Conservation (phyloP, 2,888 invertebrate species). For the Eurois occulta region DNA sequence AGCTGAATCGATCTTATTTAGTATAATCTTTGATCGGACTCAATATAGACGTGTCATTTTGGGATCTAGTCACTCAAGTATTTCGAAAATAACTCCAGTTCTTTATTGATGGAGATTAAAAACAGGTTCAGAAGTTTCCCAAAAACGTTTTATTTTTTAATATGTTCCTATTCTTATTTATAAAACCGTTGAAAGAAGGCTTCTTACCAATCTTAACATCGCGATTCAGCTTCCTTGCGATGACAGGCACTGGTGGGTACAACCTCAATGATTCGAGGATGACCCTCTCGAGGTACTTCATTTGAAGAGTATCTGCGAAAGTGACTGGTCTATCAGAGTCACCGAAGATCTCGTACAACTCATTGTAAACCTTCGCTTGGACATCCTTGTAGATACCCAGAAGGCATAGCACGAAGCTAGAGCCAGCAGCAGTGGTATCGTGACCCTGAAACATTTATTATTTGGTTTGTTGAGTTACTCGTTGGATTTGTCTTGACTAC, state of each 20-base stretch:
- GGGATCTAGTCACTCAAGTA: not conserved
- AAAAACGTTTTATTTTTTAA: too few species aligned
- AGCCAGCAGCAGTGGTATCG: conserved; percentile 92
- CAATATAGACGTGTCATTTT: not conserved
- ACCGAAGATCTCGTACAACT: conserved; percentile 94
- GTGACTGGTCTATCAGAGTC: conserved; percentile 94
- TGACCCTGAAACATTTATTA: conserved; percentile 79
- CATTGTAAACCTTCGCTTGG: conserved; percentile 94
- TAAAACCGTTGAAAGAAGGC: too few species aligned
- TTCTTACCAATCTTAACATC: conserved; percentile 92
- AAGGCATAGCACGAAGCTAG: conserved; percentile 96
- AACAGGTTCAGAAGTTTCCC: not conserved
- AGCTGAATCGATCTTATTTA: not conserved
- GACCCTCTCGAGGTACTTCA: conserved; percentile 95
- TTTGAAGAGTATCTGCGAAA: conserved; percentile 94
- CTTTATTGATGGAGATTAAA: not conserved
- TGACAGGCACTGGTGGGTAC: conserved; percentile 95
- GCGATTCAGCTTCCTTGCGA: conserved; percentile 93
- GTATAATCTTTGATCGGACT: not conserved
- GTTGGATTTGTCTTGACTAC: not conserved
- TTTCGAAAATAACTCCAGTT: not conserved
- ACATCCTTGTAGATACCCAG: conserved; percentile 95
- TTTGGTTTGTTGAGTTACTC: not conserved
- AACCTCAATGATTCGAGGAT: conserved; percentile 94
- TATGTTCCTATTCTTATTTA: too few species aligned